Percentiles rank a stretch among this genome's conserved stretches.
phyloP scores from a whole-genome alignment of 2,113 vertebrate genomes.

The Larimichthys polyactis region DNA sequence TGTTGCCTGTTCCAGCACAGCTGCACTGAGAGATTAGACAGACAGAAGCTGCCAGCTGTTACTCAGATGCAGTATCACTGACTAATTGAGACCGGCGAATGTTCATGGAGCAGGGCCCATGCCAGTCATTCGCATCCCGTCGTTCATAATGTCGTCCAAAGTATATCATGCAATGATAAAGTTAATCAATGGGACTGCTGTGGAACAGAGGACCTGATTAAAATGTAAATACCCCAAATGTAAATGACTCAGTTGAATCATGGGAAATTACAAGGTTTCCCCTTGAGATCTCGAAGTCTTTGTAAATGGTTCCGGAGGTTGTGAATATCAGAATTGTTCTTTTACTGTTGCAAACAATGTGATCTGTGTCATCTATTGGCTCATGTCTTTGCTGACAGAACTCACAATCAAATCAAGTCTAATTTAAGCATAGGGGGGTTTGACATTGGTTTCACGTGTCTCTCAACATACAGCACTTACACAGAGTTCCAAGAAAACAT shows the following conservation, averaged over 20 bases:
- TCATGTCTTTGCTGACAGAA: not conserved
- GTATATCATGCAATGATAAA: conserved; percentile 79
- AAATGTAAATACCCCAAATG: conserved; percentile 76
- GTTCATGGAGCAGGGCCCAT: conserved; percentile 69
- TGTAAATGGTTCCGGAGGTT: conserved; percentile 23
- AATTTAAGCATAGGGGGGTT: not conserved
- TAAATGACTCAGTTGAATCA: conserved; percentile 73
- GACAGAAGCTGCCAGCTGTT: conserved; percentile 87
- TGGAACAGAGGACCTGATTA: conserved; percentile 76
- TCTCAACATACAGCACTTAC: not conserved
- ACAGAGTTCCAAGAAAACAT: not conserved
- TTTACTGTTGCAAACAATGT: not conserved
- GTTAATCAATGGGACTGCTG: conserved; percentile 81
- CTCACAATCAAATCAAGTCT: not conserved
- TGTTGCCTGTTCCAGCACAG: conserved; percentile 84
- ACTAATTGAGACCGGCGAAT: conserved; percentile 84
- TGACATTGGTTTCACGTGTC: not conserved
- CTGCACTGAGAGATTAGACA: conserved; percentile 86
- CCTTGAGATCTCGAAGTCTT: conserved; percentile 49
- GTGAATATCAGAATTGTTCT: conserved; percentile 1
- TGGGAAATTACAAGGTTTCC: conserved; percentile 59
- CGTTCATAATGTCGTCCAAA: conserved; percentile 75
- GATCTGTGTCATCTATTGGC: not conserved
- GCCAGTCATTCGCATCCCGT: conserved; percentile 66
- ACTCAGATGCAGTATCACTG: conserved; percentile 82